phyloP scores from a whole-genome alignment of 2,113 vertebrate species.

The Eira barbara region DNA sequence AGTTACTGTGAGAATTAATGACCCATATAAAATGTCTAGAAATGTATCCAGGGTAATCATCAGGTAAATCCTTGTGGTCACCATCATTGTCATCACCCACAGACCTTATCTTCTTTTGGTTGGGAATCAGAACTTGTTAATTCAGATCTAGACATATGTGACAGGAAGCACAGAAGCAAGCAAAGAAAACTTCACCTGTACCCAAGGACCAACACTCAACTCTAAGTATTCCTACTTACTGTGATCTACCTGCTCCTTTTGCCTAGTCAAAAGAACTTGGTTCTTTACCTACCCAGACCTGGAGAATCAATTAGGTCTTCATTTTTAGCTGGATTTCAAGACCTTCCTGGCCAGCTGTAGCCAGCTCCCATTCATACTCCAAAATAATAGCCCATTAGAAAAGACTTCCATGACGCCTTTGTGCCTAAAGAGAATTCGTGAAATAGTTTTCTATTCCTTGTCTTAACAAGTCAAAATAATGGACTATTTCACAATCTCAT shows the following conservation, averaged over 20 bases:
- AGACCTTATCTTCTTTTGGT: background rate
- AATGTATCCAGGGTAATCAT: background rate
- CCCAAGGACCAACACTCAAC: background rate
- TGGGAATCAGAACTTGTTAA: background rate
- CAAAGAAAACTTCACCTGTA: background rate
- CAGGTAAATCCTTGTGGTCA: background rate
- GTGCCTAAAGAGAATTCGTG: background rate
- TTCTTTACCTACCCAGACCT: background rate
- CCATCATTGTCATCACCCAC: background rate
- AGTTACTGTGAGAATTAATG: background rate
- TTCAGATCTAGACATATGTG: background rate
- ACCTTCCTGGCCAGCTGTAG: background rate
- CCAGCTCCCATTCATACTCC: background rate
- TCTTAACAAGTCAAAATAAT: constrained; percentile 28
- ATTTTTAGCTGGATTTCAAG: background rate
- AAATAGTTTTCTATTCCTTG: background rate
- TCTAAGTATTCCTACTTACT: background rate
- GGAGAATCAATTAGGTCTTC: background rate
- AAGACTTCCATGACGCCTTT: background rate
- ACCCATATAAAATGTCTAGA: background rate
- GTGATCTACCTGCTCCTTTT: background rate
- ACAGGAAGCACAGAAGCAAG: background rate
- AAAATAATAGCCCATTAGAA: background rate
- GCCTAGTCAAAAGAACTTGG: background rate
- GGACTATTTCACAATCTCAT: background rate